These are phyloP conservation scores for Chiloscyllium punctatum DNA, from an alignment of 2,797 vertebrate species.

Conservation along the genomic window DNA sequence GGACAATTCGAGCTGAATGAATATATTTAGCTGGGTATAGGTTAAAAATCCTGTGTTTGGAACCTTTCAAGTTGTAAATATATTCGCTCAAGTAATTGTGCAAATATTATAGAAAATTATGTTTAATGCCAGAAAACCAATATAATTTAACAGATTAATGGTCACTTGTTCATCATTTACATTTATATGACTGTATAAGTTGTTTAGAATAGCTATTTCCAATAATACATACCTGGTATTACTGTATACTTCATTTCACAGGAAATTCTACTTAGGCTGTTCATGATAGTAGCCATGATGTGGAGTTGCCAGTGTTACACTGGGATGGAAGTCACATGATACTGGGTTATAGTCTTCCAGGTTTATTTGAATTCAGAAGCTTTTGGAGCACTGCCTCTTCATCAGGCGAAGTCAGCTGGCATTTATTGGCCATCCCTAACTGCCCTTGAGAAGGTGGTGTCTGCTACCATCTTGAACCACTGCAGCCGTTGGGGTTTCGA, in stretches of 20 bases:
- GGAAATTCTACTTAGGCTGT: conserved; percentile 13
- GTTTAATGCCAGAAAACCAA: conserved; percentile 7
- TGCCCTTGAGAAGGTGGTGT: too few species aligned
- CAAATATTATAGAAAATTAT: background rate
- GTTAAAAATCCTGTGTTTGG: background rate
- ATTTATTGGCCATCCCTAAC: too few species aligned
- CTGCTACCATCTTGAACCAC: too few species aligned
- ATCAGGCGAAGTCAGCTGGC: background rate
- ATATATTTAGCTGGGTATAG: background rate
- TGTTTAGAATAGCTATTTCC: conserved; percentile 20
- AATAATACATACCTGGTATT: background rate
- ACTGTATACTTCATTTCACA: background rate
- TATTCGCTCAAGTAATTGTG: background rate
- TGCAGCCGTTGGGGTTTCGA: too few species aligned
- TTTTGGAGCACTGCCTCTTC: too few species aligned
- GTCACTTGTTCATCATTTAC: conserved; percentile 25
- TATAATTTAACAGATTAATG: conserved; percentile 32
- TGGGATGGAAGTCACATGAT: too few species aligned
- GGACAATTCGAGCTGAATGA: background rate
- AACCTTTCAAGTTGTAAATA: background rate
- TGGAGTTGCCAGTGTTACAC: too few species aligned
- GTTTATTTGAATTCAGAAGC: background rate
- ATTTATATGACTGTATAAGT: conserved; percentile 30
- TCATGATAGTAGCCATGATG: background rate
- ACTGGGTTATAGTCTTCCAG: too few species aligned